A percentile compares a stretch with the other conserved stretches of the same genome.
Conservation (phyloP, 1,140 invertebrate species). For the Drosophila bipectinata region DNA sequence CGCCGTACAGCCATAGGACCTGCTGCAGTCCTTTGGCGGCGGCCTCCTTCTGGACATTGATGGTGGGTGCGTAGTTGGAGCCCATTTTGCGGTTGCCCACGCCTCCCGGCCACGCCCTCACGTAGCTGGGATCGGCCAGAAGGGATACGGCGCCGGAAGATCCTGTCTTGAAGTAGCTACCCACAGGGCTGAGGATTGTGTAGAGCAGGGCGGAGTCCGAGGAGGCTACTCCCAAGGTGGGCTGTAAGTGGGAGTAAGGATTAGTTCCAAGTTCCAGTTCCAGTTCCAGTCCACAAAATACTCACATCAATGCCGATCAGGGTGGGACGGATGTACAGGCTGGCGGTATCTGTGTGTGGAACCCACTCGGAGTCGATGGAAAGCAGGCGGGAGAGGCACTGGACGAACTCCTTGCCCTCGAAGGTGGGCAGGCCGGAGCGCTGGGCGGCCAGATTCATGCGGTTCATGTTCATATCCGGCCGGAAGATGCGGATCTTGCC, state of each 20-base stretch:
- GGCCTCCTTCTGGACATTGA: slow-evolving; percentile 93
- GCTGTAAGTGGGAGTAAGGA: slow-evolving; percentile 85
- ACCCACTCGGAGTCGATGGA: slow-evolving; percentile 99
- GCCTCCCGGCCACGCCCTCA: slow-evolving; percentile 97
- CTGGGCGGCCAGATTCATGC: slow-evolving; percentile 94
- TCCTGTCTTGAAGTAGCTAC: slow-evolving; percentile 93
- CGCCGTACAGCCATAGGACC: slow-evolving; percentile 98
- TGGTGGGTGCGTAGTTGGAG: slow-evolving; percentile 95
- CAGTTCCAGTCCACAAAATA: neutral
- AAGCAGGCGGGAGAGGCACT: slow-evolving; percentile 94
- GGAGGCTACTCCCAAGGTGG: slow-evolving; percentile 94
- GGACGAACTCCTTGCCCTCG: slow-evolving; percentile 93
- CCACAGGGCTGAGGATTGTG: slow-evolving; percentile 96
- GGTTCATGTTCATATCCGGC: slow-evolving; percentile 96
- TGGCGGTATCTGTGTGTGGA: slow-evolving; percentile 93
- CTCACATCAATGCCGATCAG: slow-evolving; percentile 98
- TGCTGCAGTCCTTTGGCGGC: slow-evolving; percentile 93
- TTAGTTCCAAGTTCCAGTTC: slow-evolving; percentile 8
- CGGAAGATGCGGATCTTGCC: slow-evolving; percentile 97
- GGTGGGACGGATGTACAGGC: slow-evolving; percentile 98
- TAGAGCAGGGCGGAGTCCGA: slow-evolving; percentile 95
- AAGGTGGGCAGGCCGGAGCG: slow-evolving; percentile 96
- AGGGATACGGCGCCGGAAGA: slow-evolving; percentile 88
- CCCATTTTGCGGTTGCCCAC: slow-evolving; percentile 98
- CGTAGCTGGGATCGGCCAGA: slow-evolving; percentile 85